Evolutionary conservation across 2,113 vertebrate species (phyloP), one percentile per base, ranked within the genome.

Genomic region (Lampris incognitus): DNA sequence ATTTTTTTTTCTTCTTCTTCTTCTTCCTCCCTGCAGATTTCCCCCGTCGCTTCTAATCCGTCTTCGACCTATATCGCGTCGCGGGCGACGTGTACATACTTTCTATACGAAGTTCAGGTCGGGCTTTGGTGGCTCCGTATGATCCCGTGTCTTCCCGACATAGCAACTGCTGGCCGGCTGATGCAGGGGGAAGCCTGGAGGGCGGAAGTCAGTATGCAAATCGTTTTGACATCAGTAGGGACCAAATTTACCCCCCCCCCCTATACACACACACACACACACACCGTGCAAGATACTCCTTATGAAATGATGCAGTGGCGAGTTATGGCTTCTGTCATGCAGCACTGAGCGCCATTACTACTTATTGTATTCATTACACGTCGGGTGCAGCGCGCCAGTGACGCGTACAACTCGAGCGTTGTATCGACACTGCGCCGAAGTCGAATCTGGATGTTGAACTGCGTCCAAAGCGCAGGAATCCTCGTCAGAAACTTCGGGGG

Each of bases 181-280:
- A 88, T 88, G 90, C 88, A 69, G 84, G 83, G 75, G 75, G 82
- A 74, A 74, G 84, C 51, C 49, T 72, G 78, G 83, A 24, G 86
- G 91, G 86, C 92, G 93, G 94, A 94, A 94, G 93, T 94, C 82
- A 7, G 72, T 83, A 92, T 93, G 93, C 90, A 94, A 92, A 84
- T 85, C 73, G 70, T 60, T 46, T 81, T 87, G 85, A 90, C 89
- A 85, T 54, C 82, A 79, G 77, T 9, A 69, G 59, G 51, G 69
- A 13, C 60, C 38, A 9, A 46, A 69, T 68, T 48, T 67, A 39
- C 46, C 67, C 66, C 40, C 63, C 51, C 50, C 50, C 1, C n/a
- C 11, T 10, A 54, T 57, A 41, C 7, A 24, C 24, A 24, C 24
- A 24, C 24, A 24, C 24, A 24, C 24, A 24, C 24, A 24, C 24